Evolutionary conservation across 2,888 invertebrate species (phyloP).

Genomic region (Tinea pellionella): DNA sequence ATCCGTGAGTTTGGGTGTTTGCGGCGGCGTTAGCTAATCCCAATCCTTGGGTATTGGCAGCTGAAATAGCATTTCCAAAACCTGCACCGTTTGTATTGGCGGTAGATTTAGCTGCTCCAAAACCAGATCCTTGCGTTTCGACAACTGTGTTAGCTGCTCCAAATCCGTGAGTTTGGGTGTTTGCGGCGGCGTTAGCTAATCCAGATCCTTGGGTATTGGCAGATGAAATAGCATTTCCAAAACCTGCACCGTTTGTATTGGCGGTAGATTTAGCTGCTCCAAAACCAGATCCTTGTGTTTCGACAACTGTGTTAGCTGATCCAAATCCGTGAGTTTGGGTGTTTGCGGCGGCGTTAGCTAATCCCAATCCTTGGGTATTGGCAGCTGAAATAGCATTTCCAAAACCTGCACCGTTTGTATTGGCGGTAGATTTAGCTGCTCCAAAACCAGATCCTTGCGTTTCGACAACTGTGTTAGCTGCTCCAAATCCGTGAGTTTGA

Average conservation of each 20-base stretch:
- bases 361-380: conserved; percentile 24
- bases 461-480: conserved; percentile 29
- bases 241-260: conserved; percentile 21
- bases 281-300: conserved; percentile 24
- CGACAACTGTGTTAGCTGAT: conserved; percentile 28
- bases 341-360: conserved; percentile 15
- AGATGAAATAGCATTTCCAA: conserved; percentile 24
- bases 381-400: conserved; percentile 27
- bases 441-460: conserved; percentile 23
- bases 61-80: conserved; percentile 25
- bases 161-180: conserved; percentile 18
- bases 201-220: conserved; percentile 26
- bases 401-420: conserved; percentile 20
- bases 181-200: conserved; percentile 14
- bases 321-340: conserved; percentile 18
- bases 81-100: conserved; percentile 22
- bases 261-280: conserved; percentile 27
- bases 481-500: conserved; percentile 19
- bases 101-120: conserved; percentile 25
- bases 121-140: conserved; percentile 26
- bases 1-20: too few species aligned
- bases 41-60: conserved; percentile 26
- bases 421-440: conserved; percentile 28
- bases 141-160: conserved; percentile 27
- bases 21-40: background rate